Conservation (phyloP, 2,888 invertebrate species). For the Leuctra nigra region DNA sequence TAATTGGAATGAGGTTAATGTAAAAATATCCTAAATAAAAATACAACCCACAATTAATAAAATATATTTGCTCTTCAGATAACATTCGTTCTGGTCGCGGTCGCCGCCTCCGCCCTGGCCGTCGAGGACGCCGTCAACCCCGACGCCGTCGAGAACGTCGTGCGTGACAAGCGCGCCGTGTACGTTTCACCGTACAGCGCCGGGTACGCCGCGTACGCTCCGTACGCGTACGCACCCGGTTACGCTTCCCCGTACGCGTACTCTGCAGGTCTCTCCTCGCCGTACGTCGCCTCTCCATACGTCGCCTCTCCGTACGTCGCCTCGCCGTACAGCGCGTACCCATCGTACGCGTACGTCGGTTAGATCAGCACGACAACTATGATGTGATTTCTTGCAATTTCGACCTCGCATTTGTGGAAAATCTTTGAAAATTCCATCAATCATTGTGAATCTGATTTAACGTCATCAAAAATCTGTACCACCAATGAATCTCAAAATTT, state of each 20-base stretch:
- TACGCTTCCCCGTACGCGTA: slow-evolving; percentile 22
- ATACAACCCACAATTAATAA: too few relatives aligned
- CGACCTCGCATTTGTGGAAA: too few relatives aligned
- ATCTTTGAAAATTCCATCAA: too few relatives aligned
- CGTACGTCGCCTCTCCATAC: slow-evolving; percentile 14
- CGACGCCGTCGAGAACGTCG: neutral
- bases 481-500: too few relatives aligned
- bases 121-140: neutral
- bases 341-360: slow-evolving; percentile 20
- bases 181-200: slow-evolving; percentile 6
- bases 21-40: too few relatives aligned
- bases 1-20: too few relatives aligned
- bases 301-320: slow-evolving; percentile 14
- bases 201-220: neutral
- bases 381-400: too few relatives aligned
- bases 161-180: slow-evolving; percentile 19
- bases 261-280: neutral
- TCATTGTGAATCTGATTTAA: too few relatives aligned
- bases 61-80: neutral
- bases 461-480: too few relatives aligned
- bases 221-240: slow-evolving; percentile 19
- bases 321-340: slow-evolving; percentile 5
- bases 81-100: neutral
- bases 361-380: too few relatives aligned
- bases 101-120: neutral